Percentiles rank a stretch among this genome's conserved stretches.
Evolutionary conservation across 23 tunicate species (phyloP).

Genomic region (Clavelina lepadiformis): DNA sequence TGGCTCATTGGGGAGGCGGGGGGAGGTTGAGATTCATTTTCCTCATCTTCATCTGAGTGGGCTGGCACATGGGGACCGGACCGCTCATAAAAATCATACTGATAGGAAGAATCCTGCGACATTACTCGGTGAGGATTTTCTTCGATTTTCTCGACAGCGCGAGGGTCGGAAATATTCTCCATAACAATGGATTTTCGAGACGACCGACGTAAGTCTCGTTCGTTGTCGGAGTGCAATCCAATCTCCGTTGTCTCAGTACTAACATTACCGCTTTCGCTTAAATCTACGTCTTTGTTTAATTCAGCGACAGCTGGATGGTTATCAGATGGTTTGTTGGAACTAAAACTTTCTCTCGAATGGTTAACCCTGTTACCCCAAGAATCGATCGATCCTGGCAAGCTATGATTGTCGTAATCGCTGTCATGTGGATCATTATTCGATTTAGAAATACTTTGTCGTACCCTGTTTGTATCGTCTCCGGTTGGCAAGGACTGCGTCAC

Average conservation of each 20-base stretch:
- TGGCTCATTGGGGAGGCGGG: not conserved
- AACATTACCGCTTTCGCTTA: no score
- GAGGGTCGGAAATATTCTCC: not conserved
- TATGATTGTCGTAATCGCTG: not conserved
- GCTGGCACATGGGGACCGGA: conserved; percentile 2
- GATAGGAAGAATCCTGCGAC: conserved; percentile 30
- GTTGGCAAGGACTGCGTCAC: no score
- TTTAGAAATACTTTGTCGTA: not conserved
- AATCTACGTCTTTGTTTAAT: no score
- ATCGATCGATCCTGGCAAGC: not conserved
- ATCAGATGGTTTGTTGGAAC: no score
- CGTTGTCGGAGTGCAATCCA: no score
- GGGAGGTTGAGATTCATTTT: not conserved
- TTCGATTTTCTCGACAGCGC: not conserved
- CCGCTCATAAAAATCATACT: conserved; percentile 26
- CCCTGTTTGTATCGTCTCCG: no score
- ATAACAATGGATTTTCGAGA: not conserved
- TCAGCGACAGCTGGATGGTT: no score
- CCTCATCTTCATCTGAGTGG: not conserved
- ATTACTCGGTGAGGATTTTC: not conserved
- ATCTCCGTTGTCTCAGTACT: no score
- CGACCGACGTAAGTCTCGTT: not conserved
- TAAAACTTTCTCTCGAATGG: no score
- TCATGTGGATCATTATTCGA: not conserved
- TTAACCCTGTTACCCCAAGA: no score